phyloP scores from a whole-genome alignment of 2,888 invertebrate genomes.

The Strigamia transsilvanica region DNA sequence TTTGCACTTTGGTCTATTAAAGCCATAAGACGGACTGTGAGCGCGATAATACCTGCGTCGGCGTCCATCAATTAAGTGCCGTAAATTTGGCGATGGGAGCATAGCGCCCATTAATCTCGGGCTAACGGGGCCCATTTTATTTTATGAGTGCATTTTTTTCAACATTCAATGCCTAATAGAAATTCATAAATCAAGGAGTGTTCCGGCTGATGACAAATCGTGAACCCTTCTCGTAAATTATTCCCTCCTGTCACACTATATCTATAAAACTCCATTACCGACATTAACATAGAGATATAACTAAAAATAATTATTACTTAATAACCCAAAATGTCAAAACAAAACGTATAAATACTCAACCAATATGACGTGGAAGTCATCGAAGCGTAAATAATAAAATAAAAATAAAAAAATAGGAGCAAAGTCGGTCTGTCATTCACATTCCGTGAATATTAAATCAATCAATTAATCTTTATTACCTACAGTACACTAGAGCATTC shows the following conservation, averaged over 20 bases:
- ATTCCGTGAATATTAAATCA: not conserved
- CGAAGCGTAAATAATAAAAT: not conserved
- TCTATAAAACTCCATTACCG: conserved; percentile 23
- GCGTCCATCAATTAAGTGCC: conserved; percentile 44
- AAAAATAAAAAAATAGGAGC: too few relatives aligned
- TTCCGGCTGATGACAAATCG: conserved; percentile 44
- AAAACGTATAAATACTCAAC: not conserved
- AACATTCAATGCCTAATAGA: conserved; percentile 42
- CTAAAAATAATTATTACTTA: conserved; percentile 28
- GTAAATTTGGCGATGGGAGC: conserved; percentile 39
- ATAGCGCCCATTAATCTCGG: conserved; percentile 27
- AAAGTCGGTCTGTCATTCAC: not conserved
- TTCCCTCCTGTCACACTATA: not conserved
- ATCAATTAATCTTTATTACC: not conserved
- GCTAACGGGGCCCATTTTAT: conserved; percentile 42
- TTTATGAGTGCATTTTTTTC: conserved; percentile 44
- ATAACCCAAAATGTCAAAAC: conserved; percentile 3
- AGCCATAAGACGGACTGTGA: conserved; percentile 7
- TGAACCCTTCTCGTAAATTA: conserved; percentile 31
- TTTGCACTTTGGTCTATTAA: conserved; percentile 44
- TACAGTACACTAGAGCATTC: not conserved
- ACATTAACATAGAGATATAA: not conserved
- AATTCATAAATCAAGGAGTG: conserved; percentile 44
- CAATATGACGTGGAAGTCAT: not conserved
- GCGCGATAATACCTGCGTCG: conserved; percentile 30